Conservation (phyloP, 2,113 vertebrate genomes). For the Saccopteryx bilineata region DNA sequence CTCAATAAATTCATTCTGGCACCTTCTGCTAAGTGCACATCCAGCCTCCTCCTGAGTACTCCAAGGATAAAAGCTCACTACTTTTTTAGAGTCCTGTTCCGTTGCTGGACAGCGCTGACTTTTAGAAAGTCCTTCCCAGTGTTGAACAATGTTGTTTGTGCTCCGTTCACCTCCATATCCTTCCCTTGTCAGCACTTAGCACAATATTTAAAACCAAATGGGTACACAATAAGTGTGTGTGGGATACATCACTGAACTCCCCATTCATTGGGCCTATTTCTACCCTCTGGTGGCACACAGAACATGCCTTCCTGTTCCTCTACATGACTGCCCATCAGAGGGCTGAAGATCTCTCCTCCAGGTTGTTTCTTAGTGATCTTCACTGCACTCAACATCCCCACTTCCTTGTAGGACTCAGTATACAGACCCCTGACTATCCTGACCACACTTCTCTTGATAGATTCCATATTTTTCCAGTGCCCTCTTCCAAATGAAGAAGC, state of each 20-base stretch:
- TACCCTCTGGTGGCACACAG: neutral
- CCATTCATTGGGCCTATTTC: neutral
- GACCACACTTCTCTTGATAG: neutral
- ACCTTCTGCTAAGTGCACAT: neutral
- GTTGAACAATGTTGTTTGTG: neutral
- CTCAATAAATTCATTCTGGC: neutral
- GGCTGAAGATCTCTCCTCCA: neutral
- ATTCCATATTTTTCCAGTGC: neutral
- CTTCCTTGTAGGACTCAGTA: neutral
- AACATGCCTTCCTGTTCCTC: neutral
- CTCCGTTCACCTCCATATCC: neutral
- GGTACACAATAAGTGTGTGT: neutral
- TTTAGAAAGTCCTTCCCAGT: constrained; percentile 3
- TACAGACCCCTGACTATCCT: neutral
- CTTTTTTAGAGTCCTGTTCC: neutral
- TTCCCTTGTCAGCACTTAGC: neutral
- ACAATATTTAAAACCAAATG: neutral
- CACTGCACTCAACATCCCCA: neutral
- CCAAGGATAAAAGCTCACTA: neutral
- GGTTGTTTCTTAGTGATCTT: neutral
- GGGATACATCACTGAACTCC: neutral
- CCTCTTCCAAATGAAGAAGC: constrained; percentile 31
- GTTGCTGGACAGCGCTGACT: neutral
- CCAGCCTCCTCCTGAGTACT: neutral
- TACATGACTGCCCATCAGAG: neutral